Evolutionary conservation across 30 jellyfish, hydroid and myxozoan species (phyloP).

Genomic region (Pseudorhiza aurosa): DNA sequence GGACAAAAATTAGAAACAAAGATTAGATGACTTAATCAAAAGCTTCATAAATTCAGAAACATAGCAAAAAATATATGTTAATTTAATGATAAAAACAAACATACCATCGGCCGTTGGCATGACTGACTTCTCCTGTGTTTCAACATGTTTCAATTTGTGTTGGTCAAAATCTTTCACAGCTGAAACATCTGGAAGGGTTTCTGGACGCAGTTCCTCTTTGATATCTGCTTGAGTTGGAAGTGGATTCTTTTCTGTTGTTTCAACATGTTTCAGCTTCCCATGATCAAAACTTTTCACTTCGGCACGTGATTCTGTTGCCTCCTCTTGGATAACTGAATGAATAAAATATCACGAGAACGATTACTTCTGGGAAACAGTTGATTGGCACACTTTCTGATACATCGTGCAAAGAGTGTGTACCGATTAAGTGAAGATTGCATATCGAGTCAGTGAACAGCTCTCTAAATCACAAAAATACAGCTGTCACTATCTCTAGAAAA

Average conservation of each 20-base stretch:
- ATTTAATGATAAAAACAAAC: neutral
- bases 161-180: conserved; percentile 77
- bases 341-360: too few species aligned
- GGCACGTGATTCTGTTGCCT: conserved; percentile 86
- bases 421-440: too few species aligned
- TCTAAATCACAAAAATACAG: too few species aligned
- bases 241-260: conserved; percentile 92
- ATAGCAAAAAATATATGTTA: neutral
- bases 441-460: too few species aligned
- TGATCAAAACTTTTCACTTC: conserved; percentile 94
- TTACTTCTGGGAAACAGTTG: too few species aligned
- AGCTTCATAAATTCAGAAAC: neutral
- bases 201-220: conserved; percentile 90
- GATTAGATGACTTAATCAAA: too few species aligned
- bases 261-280: conserved; percentile 86
- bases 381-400: too few species aligned
- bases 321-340: conserved; percentile 78
- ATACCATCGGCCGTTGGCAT: conserved; percentile 81
- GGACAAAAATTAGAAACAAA: too few species aligned
- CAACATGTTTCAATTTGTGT: conserved; percentile 78
- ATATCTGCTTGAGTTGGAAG: conserved; percentile 86
- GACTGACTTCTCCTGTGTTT: conserved; percentile 69
- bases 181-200: conserved; percentile 83
- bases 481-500: too few species aligned
- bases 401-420: too few species aligned